Conservation (phyloP, 2,113 vertebrate genomes). For the Mormyrus iriodes region DNA sequence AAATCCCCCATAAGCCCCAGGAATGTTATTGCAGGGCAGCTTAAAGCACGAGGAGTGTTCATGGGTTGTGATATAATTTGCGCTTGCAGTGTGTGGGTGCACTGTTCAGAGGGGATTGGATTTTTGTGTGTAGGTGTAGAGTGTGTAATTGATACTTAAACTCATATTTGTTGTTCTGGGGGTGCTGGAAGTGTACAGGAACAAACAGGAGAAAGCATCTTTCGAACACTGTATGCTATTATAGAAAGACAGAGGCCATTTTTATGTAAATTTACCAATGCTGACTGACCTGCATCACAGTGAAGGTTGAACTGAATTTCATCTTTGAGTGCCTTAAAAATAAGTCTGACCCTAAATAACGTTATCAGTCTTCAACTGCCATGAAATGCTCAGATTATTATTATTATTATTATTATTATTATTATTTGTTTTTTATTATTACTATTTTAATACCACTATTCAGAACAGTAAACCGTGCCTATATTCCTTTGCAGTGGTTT, state of each 20-base stretch:
- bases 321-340: neutral
- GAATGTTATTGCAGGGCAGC: neutral
- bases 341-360: neutral
- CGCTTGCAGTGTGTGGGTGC: neutral
- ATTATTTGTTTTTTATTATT: neutral
- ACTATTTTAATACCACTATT: neutral
- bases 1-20: neutral
- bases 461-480: neutral
- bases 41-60: neutral
- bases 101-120: neutral
- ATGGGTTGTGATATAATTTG: neutral
- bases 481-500: neutral
- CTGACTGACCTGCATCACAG: neutral
- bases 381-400: neutral
- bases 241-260: neutral
- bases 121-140: neutral
- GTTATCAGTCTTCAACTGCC: neutral
- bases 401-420: neutral
- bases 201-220: neutral
- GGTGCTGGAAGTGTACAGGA: neutral
- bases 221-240: neutral
- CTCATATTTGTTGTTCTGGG: neutral
- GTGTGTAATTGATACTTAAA: slow-evolving; percentile 7
- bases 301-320: neutral
- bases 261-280: neutral